phyloP scores from a whole-genome alignment of 2,888 invertebrate species.

The Operophtera brumata region DNA sequence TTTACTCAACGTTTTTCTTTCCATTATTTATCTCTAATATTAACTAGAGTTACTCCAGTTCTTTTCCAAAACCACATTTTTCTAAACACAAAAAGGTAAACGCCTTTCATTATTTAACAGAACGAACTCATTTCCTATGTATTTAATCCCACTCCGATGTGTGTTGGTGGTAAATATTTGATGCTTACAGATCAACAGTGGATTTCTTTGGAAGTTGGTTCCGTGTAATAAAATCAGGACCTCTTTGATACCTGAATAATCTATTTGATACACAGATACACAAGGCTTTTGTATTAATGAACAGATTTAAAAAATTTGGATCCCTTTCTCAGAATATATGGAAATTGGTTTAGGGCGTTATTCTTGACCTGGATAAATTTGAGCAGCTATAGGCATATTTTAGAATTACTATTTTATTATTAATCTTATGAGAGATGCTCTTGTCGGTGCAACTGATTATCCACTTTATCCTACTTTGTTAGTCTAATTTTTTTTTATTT shows the following conservation, averaged over 20 bases:
- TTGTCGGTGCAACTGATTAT: too few relatives aligned
- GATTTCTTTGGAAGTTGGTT: slow-evolving; percentile 6
- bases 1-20: too few relatives aligned
- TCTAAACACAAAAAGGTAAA: slow-evolving; percentile 9
- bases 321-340: too few relatives aligned
- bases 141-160: slow-evolving; percentile 13
- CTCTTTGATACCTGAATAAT: slow-evolving; percentile 1
- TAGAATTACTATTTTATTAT: too few relatives aligned
- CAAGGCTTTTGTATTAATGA: background rate
- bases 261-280: background rate
- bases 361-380: too few relatives aligned
- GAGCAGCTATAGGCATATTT: too few relatives aligned
- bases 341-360: too few relatives aligned
- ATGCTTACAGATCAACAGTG: slow-evolving; percentile 7
- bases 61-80: background rate
- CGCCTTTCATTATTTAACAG: slow-evolving; percentile 8
- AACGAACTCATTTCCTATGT: slow-evolving; percentile 13
- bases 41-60: background rate
- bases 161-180: slow-evolving; percentile 13
- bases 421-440: too few relatives aligned
- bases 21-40: too few relatives aligned
- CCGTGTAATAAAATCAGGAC: slow-evolving; percentile 1
- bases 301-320: background rate
- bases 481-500: too few relatives aligned
- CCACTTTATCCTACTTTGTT: too few relatives aligned